A percentile compares a stretch with the other conserved stretches of the same genome.
Conservation (phyloP, 1,140 invertebrate species). For the Drosophila kanapiae region DNA sequence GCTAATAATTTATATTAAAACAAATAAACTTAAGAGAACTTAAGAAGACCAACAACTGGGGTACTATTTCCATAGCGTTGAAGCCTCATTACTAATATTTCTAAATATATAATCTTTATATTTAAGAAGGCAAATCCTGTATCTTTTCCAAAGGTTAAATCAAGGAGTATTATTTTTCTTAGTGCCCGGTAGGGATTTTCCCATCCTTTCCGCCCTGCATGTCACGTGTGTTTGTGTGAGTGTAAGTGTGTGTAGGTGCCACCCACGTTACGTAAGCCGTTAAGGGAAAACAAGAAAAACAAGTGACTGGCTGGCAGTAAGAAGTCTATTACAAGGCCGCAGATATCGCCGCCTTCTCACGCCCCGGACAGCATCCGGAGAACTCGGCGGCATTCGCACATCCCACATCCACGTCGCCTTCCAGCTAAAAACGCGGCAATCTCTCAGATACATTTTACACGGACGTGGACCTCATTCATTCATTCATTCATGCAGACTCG, state of each 20-base stretch:
- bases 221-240: constrained; percentile 54
- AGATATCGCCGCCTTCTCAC: constrained; percentile 70
- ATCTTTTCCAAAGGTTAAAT: background rate
- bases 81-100: no score
- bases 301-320: constrained; percentile 34
- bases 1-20: background rate
- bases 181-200: background rate
- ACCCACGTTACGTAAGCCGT: constrained; percentile 69
- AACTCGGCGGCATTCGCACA: constrained; percentile 9
- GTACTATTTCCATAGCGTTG: background rate
- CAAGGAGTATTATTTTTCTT: background rate
- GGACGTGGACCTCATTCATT: constrained; percentile 51
- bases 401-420: constrained; percentile 22
- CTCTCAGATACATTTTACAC: constrained; percentile 52
- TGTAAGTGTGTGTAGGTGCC: constrained; percentile 18
- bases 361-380: constrained; percentile 47
- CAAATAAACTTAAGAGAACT: no score
- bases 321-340: constrained; percentile 51
- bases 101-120: background rate
- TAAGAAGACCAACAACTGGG: no score
- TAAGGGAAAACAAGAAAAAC: constrained; percentile 5
- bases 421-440: constrained; percentile 62
- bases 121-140: background rate
- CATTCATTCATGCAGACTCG: constrained; percentile 48
- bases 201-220: constrained; percentile 52